Evolutionary conservation across 2,797 vertebrate genomes (phyloP).

Genomic region (Lagodon rhomboides): DNA sequence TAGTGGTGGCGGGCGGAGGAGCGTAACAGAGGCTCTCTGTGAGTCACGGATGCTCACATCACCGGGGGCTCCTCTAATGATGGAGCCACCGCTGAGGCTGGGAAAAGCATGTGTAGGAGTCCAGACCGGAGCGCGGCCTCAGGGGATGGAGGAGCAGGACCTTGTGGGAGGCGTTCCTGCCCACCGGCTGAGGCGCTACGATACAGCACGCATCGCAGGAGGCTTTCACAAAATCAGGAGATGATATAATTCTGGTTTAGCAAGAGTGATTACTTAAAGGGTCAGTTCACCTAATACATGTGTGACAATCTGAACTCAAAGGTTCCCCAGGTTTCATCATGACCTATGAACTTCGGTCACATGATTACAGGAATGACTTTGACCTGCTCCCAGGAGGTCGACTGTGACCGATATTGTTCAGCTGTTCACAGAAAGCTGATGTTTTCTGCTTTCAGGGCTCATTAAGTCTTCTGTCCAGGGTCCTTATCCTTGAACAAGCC

Average conservation of each 20-base stretch:
- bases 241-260: not conserved
- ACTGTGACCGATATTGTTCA: not conserved
- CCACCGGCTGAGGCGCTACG: slow-evolving; percentile 35
- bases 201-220: not conserved
- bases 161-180: slow-evolving; percentile 45
- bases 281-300: not conserved
- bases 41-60: slow-evolving; percentile 71
- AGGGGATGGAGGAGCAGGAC: slow-evolving; percentile 38
- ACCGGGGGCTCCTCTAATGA: slow-evolving; percentile 50
- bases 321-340: not conserved
- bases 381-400: not conserved
- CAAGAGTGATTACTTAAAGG: slow-evolving; percentile 9
- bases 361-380: not conserved
- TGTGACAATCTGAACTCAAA: not conserved
- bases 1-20: slow-evolving; percentile 34
- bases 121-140: slow-evolving; percentile 57
- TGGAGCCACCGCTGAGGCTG: slow-evolving; percentile 47
- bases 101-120: slow-evolving; percentile 60
- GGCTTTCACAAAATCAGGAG: not conserved
- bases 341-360: too few relatives aligned
- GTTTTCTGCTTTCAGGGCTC: not conserved
- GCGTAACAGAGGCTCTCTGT: slow-evolving; percentile 45
- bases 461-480: not conserved
- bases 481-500: not conserved
- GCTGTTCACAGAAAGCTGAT: not conserved